Evolutionary conservation across 1,140 invertebrate genomes (phyloP).

Genomic region (Danaus melanippus): DNA sequence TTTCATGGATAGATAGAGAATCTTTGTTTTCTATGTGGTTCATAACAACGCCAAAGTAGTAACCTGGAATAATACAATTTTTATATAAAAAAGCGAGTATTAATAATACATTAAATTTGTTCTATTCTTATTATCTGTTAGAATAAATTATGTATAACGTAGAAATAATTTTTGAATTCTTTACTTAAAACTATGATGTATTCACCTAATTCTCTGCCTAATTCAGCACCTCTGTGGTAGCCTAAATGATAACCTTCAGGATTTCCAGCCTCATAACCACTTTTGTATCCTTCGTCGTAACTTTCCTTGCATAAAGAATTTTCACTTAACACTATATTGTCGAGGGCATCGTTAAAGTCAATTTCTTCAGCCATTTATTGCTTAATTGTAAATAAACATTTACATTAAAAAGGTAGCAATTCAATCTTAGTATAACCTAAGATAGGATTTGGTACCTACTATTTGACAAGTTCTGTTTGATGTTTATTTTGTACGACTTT

Average conservation of each 20-base stretch:
- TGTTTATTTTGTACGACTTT: no score
- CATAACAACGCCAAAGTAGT: conserved; percentile 71
- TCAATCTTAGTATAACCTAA: no score
- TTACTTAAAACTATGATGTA: conserved; percentile 3
- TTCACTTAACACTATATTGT: conserved; percentile 76
- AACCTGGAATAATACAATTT: conserved; percentile 50
- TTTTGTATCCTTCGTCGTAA: conserved; percentile 74
- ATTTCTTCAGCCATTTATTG: conserved; percentile 59
- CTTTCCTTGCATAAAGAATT: conserved; percentile 71
- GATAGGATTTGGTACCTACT: no score
- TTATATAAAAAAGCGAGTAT: conserved; percentile 2
- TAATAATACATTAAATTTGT: neutral
- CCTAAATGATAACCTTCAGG: conserved; percentile 77
- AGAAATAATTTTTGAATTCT: neutral
- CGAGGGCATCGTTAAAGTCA: conserved; percentile 78
- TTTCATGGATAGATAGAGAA: conserved; percentile 48
- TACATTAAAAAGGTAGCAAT: no score
- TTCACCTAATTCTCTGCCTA: conserved; percentile 76
- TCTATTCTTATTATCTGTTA: no score
- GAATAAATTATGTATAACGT: no score
- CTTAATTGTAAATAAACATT: conserved; percentile 1
- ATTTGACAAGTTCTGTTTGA: no score
- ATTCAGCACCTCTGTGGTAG: conserved; percentile 76
- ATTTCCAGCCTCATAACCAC: conserved; percentile 72
- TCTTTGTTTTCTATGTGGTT: conserved; percentile 45